A percentile compares a stretch with the other conserved stretches of the same genome.
Evolutionary conservation across 2,797 vertebrate genomes (phyloP).

Genomic region (Coregonus sp.): DNA sequence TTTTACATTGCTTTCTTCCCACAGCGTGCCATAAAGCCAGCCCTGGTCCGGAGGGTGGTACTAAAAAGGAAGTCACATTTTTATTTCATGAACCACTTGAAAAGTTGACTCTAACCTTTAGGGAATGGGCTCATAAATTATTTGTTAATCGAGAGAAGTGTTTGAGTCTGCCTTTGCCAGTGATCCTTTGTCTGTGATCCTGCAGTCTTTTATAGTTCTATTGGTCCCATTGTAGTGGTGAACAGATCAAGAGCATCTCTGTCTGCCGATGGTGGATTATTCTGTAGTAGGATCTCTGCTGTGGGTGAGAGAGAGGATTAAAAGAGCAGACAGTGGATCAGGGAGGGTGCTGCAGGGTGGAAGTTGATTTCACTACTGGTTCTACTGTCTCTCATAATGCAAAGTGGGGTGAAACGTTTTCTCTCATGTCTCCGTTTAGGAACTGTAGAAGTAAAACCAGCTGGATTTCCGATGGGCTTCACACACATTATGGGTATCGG

Average conservation of each 20-base stretch:
- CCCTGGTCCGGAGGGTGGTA: constrained; percentile 44
- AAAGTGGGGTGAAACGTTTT: constrained; percentile 36
- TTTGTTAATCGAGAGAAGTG: constrained; percentile 72
- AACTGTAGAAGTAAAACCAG: neutral
- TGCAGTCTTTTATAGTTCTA: constrained; percentile 66
- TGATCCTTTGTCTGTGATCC: constrained; percentile 51
- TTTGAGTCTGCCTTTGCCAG: constrained; percentile 69
- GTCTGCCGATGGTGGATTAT: constrained; percentile 69
- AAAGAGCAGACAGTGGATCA: constrained; percentile 68
- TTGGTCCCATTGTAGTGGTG: constrained; percentile 69
- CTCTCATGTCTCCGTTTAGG: neutral
- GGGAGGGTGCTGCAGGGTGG: constrained; percentile 57
- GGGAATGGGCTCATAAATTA: constrained; percentile 69
- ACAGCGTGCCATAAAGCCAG: constrained; percentile 51
- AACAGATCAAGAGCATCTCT: constrained; percentile 74
- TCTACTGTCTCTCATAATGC: constrained; percentile 21
- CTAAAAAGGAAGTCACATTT: constrained; percentile 48
- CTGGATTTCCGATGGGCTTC: neutral
- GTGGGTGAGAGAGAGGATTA: constrained; percentile 72
- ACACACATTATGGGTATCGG: too few species aligned
- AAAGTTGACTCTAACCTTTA: constrained; percentile 61
- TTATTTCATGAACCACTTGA: constrained; percentile 52
- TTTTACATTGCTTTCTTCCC: constrained; percentile 55
- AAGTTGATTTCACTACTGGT: constrained; percentile 53
- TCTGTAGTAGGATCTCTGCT: constrained; percentile 69